Evolutionary conservation across 2,888 invertebrate genomes (phyloP).

Genomic region (Melinaea menophilus): DNA sequence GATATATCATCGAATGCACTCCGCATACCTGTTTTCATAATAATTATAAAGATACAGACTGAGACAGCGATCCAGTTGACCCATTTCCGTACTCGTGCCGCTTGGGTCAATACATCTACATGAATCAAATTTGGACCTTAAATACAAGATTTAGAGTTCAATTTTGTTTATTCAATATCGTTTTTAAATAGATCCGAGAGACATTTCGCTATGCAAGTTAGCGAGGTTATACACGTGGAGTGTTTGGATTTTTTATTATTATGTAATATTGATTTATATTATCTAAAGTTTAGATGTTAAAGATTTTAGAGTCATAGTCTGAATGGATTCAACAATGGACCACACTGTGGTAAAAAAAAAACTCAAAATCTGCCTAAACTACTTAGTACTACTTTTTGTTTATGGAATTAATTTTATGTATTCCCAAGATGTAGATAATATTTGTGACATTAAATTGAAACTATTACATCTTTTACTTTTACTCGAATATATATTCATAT

Average conservation of each 20-base stretch:
- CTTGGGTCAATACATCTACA: conserved; percentile 49
- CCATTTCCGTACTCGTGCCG: conserved; percentile 58
- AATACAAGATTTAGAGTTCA: conserved; percentile 11
- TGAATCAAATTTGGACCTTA: conserved; percentile 37
- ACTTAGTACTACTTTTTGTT: no score
- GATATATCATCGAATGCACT: background rate
- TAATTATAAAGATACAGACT: conserved; percentile 56
- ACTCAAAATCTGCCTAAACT: no score
- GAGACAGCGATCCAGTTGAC: conserved; percentile 59
- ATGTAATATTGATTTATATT: background rate
- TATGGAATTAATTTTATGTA: no score
- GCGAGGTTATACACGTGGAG: conserved; percentile 48
- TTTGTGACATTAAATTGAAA: no score
- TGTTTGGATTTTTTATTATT: background rate
- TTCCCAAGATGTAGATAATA: no score
- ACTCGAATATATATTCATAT: no score
- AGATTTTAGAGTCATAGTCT: no score
- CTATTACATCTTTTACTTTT: no score
- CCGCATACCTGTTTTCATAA: conserved; percentile 19
- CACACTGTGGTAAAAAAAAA: no score
- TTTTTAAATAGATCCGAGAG: conserved; percentile 60
- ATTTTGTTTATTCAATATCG: conserved; percentile 19
- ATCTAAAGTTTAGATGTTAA: no score
- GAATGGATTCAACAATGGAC: no score
- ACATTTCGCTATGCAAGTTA: conserved; percentile 50